These are phyloP conservation scores for Dendroctonus valens DNA, from an alignment of 1,140 invertebrate genomes.

Conservation along the genomic window DNA sequence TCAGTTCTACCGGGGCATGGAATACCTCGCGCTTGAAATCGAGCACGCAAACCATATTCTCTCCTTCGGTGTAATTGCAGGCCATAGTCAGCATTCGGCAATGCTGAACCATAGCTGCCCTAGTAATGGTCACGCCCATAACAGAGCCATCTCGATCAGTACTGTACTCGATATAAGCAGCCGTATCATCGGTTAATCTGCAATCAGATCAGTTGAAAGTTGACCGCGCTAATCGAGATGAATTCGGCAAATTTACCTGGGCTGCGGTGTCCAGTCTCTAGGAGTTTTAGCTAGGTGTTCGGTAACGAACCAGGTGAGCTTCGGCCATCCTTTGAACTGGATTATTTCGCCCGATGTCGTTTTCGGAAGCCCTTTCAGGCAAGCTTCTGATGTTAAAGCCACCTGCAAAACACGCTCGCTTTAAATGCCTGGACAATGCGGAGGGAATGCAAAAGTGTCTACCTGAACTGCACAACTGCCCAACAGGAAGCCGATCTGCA, in stretches of 20 bases:
- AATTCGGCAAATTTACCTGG: conserved; percentile 48
- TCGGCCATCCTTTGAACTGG: conserved; percentile 96
- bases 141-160: conserved; percentile 97
- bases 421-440: not conserved
- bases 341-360: conserved; percentile 90
- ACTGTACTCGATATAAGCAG: conserved; percentile 97
- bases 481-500: conserved; percentile 96
- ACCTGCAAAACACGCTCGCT: conserved; percentile 53
- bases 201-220: too few relatives aligned
- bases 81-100: conserved; percentile 93
- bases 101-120: conserved; percentile 90
- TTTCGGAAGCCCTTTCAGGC: conserved; percentile 94
- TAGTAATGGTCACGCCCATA: conserved; percentile 91
- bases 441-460: too few relatives aligned
- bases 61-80: conserved; percentile 96
- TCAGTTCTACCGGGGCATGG: not conserved
- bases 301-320: conserved; percentile 94
- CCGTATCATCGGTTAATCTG: conserved; percentile 85
- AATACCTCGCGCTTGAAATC: conserved; percentile 87
- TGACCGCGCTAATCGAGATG: too few relatives aligned
- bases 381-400: conserved; percentile 97
- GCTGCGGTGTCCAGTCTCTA: conserved; percentile 92
- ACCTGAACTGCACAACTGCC: conserved; percentile 88
- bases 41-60: conserved; percentile 94
- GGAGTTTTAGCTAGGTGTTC: conserved; percentile 94